Conservation (phyloP, 2,797 vertebrate genomes). For the Cyprinella venusta region DNA sequence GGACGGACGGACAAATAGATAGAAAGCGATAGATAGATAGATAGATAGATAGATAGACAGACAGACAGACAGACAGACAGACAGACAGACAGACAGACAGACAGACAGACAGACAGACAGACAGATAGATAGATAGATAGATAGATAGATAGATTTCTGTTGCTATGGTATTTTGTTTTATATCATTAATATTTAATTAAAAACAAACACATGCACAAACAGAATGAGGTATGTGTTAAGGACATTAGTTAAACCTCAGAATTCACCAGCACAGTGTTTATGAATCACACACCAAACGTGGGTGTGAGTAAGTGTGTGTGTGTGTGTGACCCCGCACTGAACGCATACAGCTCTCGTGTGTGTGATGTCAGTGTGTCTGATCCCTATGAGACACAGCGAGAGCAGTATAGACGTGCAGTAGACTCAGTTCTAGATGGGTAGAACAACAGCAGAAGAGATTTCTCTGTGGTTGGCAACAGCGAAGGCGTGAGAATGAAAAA, state of each 20-base stretch:
- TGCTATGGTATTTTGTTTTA: constrained; percentile 22
- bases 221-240: neutral
- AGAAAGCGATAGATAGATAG: no score
- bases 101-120: no score
- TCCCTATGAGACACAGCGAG: neutral
- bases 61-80: no score
- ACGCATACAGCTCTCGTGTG: neutral
- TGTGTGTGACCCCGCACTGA: neutral
- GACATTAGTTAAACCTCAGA: neutral
- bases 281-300: neutral
- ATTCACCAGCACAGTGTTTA: constrained; percentile 17
- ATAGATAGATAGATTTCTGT: neutral
- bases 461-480: constrained; percentile 34
- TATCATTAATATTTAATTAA: no score
- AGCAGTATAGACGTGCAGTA: neutral
- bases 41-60: no score
- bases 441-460: constrained; percentile 26
- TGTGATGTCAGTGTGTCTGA: neutral
- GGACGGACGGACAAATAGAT: no score
- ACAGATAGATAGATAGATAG: no score
- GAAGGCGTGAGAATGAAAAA: constrained; percentile 32
- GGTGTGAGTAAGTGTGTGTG: neutral
- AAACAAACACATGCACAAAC: neutral
- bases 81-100: no score
- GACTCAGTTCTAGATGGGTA: constrained; percentile 1